These are phyloP conservation scores for Watsonalla cultraria DNA, from an alignment of 2,888 invertebrate genomes.

Conservation along the genomic window DNA sequence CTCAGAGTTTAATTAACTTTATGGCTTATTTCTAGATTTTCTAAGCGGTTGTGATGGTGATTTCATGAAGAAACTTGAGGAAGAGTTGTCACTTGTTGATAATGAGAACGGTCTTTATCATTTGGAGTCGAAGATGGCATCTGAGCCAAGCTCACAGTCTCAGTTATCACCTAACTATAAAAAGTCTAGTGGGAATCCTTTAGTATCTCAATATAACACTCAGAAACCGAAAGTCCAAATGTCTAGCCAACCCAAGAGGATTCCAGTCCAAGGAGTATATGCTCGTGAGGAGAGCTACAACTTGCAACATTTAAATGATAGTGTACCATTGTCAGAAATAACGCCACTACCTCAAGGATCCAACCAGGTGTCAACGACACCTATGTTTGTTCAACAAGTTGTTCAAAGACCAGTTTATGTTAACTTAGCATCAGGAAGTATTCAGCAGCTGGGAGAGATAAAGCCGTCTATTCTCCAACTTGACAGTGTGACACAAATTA, in stretches of 20 bases:
- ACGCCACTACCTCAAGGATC: slow-evolving; percentile 42
- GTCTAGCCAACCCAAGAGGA: slow-evolving; percentile 41
- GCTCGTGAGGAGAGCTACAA: slow-evolving; percentile 52
- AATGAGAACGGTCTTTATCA: slow-evolving; percentile 44
- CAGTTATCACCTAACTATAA: slow-evolving; percentile 52
- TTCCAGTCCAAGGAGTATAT: slow-evolving; percentile 50
- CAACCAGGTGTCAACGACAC: slow-evolving; percentile 34
- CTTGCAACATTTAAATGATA: slow-evolving; percentile 39
- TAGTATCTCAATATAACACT: slow-evolving; percentile 56
- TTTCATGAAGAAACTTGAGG: slow-evolving; percentile 76
- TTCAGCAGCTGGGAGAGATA: slow-evolving; percentile 54
- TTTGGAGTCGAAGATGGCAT: slow-evolving; percentile 48
- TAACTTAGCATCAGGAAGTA: slow-evolving; percentile 52
- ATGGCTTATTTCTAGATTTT: slow-evolving; percentile 66
- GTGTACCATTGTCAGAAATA: slow-evolving; percentile 45
- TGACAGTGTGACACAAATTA: slow-evolving; percentile 44
- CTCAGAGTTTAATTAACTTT: too few species aligned
- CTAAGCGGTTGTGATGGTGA: slow-evolving; percentile 83
- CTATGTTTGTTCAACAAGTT: slow-evolving; percentile 67
- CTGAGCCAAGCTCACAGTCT: slow-evolving; percentile 41
- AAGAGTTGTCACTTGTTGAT: slow-evolving; percentile 58
- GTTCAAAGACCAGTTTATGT: slow-evolving; percentile 65
- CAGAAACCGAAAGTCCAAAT: slow-evolving; percentile 33
- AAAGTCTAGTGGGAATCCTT: slow-evolving; percentile 51
- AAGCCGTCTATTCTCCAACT: slow-evolving; percentile 46